Evolutionary conservation across 2,888 invertebrate genomes (phyloP), one percentile per base, ranked within the genome.

Genomic region (Saturnia pavonia): DNA sequence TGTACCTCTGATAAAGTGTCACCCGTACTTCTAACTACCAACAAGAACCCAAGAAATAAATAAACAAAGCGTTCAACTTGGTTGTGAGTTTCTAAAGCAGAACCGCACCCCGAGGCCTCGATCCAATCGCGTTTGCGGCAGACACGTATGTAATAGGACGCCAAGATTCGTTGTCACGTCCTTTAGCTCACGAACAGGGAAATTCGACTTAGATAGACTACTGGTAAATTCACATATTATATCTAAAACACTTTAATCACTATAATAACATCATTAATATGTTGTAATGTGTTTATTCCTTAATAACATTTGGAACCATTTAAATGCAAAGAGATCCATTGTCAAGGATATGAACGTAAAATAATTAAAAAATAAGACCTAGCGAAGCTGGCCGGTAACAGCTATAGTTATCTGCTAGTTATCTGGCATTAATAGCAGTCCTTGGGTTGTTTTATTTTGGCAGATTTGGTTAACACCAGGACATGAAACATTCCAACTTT

Each of bases 141-240:
- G 83, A 82, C 85, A 72, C 76, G 75, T 72, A 74, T 73, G 75
- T 83, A 83, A 83, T 84, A 80, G 77, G 71, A 84, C 74, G 76
- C 75, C 75, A 74, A 76, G 74, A 76, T 72, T 73, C 71, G 71
- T 70, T 72, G 74, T 77, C 75, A 74, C 77, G 69, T 73, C 72
- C 75, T 73, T 73, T 73, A 72, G 75, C 75, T 73, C 71, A 42
- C 34, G 34, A 34, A 34, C 7, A 48, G 16, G 27, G 54, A 54
- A 54, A 54, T 54, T 54, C 22, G 11, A 54, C n/a, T 22, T 54
- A 54, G 8, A 54, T 54, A 9, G 54, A 54, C 54, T 2, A 54
- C 22, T 54, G 22, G 8, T 54, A 54, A 11, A 54, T 22, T 22
- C 22, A 22, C 54, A 54, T 9, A 22, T 9, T 19, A 48, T 7